Conservation (phyloP, 2,797 vertebrate species). For the Choloepus didactylus region DNA sequence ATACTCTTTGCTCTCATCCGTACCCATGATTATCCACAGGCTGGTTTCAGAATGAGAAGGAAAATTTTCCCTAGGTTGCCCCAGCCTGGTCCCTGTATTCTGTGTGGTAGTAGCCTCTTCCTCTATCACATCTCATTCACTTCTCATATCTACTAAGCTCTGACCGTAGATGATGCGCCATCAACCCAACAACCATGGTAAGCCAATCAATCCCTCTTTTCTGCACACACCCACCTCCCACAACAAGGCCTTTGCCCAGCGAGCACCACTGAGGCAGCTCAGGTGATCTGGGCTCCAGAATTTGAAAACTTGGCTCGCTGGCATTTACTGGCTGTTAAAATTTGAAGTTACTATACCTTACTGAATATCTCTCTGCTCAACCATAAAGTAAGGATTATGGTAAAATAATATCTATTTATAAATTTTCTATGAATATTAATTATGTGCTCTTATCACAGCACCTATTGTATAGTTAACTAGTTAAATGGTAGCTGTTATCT, state of each 20-base stretch:
- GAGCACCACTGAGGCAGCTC: neutral
- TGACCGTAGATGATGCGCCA: neutral
- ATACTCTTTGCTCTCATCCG: neutral
- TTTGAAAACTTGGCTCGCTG: conserved; percentile 39
- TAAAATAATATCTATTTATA: conserved; percentile 14
- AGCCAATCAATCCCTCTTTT: neutral
- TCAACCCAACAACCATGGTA: neutral
- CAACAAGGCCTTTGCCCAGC: neutral
- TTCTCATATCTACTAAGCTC: neutral
- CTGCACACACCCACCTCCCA: neutral
- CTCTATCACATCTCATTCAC: neutral
- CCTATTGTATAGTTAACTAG: neutral
- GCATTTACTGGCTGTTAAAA: neutral
- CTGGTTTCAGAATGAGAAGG: neutral
- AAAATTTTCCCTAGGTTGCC: neutral
- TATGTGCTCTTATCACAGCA: neutral
- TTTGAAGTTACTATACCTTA: conserved; percentile 12
- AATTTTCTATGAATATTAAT: neutral
- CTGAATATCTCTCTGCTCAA: neutral
- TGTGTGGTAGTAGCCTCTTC: neutral
- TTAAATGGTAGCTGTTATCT: neutral
- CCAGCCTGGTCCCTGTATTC: neutral
- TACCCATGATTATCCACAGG: neutral
- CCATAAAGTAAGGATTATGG: neutral
- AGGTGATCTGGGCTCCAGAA: neutral